phyloP scores from a whole-genome alignment of 2,888 invertebrate species.

The Sarcophaga variegata region DNA sequence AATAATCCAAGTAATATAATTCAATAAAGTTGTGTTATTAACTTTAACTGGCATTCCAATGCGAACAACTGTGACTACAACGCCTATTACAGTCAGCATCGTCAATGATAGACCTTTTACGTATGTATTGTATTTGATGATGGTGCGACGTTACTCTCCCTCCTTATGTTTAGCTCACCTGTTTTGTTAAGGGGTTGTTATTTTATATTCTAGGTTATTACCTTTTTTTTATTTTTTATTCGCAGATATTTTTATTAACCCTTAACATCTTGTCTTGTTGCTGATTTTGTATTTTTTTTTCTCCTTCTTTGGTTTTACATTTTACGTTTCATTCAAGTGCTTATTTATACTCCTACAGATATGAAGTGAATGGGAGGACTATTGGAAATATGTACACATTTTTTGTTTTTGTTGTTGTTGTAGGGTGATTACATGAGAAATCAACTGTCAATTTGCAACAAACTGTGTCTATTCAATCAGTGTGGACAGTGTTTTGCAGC shows the following conservation, averaged over 20 bases:
- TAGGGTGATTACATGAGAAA: constrained; percentile 53
- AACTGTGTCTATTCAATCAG: constrained; percentile 20
- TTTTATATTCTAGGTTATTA: constrained; percentile 33
- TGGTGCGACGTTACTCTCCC: not conserved
- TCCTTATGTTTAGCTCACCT: not conserved
- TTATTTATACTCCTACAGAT: constrained; percentile 28
- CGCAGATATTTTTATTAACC: constrained; percentile 55
- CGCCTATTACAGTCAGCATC: constrained; percentile 17
- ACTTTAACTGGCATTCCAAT: constrained; percentile 61
- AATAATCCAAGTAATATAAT: constrained; percentile 64
- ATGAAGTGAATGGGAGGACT: not conserved
- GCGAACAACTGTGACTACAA: constrained; percentile 5
- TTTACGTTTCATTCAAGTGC: constrained; percentile 36
- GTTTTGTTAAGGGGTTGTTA: not conserved
- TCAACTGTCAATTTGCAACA: constrained; percentile 62
- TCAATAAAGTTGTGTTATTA: constrained; percentile 65
- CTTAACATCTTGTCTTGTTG: constrained; percentile 60
- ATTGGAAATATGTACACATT: too few species aligned
- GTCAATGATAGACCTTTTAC: constrained; percentile 30
- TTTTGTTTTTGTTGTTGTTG: not conserved
- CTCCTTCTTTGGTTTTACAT: not conserved
- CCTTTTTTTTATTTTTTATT: constrained; percentile 23
- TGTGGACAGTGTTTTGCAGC: constrained; percentile 31
- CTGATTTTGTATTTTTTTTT: constrained; percentile 15
- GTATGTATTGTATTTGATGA: not conserved